A percentile compares a stretch with the other conserved stretches of the same genome.
Conservation (phyloP, 2,113 vertebrate species). For the Pomatostomus ruficeps region DNA sequence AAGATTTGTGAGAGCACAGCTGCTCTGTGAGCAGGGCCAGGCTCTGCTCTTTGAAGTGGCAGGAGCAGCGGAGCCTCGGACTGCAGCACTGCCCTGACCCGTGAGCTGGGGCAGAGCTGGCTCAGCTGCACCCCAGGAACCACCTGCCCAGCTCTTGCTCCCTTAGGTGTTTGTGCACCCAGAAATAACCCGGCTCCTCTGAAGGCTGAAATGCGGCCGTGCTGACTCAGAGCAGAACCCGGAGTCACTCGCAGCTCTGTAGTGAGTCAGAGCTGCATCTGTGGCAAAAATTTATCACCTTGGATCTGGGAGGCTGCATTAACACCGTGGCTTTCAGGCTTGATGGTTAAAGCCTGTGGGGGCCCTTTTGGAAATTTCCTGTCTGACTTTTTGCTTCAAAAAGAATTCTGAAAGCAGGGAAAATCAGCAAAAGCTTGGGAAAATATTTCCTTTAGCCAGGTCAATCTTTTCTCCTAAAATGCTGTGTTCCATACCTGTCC, state of each 20-base stretch:
- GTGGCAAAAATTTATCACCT: not conserved
- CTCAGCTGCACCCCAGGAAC: not conserved
- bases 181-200: not conserved
- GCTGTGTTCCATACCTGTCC: slow-evolving; percentile 2
- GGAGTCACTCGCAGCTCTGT: not conserved
- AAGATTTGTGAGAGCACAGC: not conserved
- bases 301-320: not conserved
- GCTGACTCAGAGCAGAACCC: not conserved
- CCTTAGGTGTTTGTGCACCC: not conserved
- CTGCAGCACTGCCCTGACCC: not conserved
- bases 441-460: not conserved
- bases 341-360: not conserved
- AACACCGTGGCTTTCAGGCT: not conserved
- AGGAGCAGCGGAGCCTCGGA: not conserved
- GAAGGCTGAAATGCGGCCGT: not conserved
- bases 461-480: not conserved
- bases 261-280: too few relatives aligned
- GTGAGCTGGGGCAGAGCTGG: not conserved
- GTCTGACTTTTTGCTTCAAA: not conserved
- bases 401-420: not conserved
- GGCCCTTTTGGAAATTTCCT: not conserved
- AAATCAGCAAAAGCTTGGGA: not conserved
- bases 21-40: not conserved
- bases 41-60: not conserved
- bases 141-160: not conserved